Evolutionary conservation across 2,888 invertebrate species (phyloP), one percentile per base, ranked within the genome.

Genomic region (Oscheius onirici): DNA sequence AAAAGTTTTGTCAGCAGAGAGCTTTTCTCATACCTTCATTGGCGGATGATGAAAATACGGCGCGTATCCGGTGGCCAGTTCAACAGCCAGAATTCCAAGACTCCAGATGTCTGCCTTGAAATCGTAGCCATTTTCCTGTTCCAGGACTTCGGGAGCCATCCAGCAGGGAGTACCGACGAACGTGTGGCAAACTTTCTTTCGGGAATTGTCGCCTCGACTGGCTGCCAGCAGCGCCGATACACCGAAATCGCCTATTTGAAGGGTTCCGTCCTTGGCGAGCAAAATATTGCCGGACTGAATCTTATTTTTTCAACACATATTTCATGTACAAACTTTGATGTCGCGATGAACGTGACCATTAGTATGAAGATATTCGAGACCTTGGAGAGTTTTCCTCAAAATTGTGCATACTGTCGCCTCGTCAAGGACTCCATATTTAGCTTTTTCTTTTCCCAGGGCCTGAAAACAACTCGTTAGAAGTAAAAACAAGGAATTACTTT

Each of bases 1-100:
- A n/a, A n/a, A n/a, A n/a, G n/a, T n/a, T n/a, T n/a, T n/a, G n/a
- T n/a, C n/a, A n/a, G n/a, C n/a, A n/a, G n/a, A n/a, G n/a, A n/a
- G 15, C 26, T 17, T 6, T 17, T 44, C 40, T 26, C 43, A 51
- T 65, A 87, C 94, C 90, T 99, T 97, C 97, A 99, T 97, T 0
- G 97, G 96, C 41, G 97, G 96, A 88, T 94, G 97, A 89, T 95
- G 97, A 88, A 97, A 97, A 88, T 99, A 99, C 0, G 99, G 99
- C 0, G 97, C 97, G 0, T 96, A 96, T 34, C 95, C 95, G 1
- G 95, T 95, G 0, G 97, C 97, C 92, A 99, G 93, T 90, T 99
- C 97, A 83, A 99, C 97, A 0, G 97, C 97, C 0, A 97, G 96
- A 79, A 96, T 96, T 26, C 95, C 95, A 88, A 96, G 92, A 83